Base-by-base conservation (phyloP, 64 coral and sea anemone genomes). In the Platygyra sinensis region DNA sequence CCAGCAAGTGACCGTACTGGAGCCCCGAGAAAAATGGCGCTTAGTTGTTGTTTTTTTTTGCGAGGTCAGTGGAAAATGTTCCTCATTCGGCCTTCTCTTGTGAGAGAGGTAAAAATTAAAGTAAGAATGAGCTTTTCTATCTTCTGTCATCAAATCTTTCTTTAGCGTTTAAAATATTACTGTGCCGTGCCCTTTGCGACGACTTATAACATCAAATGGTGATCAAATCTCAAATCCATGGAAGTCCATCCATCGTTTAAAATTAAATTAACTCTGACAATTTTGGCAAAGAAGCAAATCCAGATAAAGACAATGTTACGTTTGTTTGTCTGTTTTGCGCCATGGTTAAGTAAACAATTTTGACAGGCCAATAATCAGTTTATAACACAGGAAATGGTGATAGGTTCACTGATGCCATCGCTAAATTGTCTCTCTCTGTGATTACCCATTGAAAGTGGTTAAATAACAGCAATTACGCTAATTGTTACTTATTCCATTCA, bases 381-480 rank as follows among this genome's bases (percentile, higher is more conserved):
- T 8, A 55, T 54, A 79, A 50, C 18, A 57, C 11, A 79, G 49
- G 25, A 52, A 79, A 55, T 10, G 76, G 30, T 31, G 78, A 80
- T 80, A 61, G 78, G 61, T 31, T 15, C 18, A 60, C 17, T 18
- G 52, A 55, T 62, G n/a, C 7, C 25, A 30, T 32, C 15, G n/a
- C 51, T 80, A 61, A 62, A 18, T 61, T 30, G 52, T 29, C 9
- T 39, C 18, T 82, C 24, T 8, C 12, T 64, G 31, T 64, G 61
- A 42, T 82, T 25, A 79, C 11, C 8, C 50, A 30, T 13, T 4
- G 24, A 9, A 30, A 79, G 52, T 55, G 77, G 50, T 30, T 82
- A 65, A 64, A 31, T 33, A 82, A 82, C 80, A 82, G 52, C 59
- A 63, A 82, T 39, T 65, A 80, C 3, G 20, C 24, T 67, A 69